A percentile compares a stretch with the other conserved stretches of the same genome.
Conservation (phyloP, 2,113 vertebrate genomes). For the Sinocyclocheilus rhinocerous region DNA sequence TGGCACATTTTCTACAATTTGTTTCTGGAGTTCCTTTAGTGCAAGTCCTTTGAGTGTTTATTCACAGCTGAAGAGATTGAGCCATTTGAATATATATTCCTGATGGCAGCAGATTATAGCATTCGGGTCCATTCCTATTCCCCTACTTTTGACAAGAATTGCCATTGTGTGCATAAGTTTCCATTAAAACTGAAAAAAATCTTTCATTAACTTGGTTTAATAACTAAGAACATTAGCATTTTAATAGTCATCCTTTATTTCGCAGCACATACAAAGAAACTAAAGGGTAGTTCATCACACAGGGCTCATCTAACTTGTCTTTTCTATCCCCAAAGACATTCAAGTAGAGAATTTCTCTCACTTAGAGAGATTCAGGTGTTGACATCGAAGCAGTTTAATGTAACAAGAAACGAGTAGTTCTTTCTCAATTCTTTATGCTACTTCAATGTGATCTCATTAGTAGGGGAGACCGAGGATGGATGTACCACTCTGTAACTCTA, state of each 20-base stretch:
- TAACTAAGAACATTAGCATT: constrained; percentile 57
- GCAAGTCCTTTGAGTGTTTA: background rate
- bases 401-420: background rate
- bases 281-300: background rate
- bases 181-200: constrained; percentile 41
- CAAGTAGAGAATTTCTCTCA: background rate
- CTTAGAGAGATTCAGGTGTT: background rate
- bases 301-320: constrained; percentile 6
- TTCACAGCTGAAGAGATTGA: background rate
- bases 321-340: constrained; percentile 13
- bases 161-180: constrained; percentile 25
- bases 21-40: background rate
- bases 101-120: background rate
- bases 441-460: background rate
- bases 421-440: background rate
- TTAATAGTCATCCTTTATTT: constrained; percentile 53
- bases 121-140: background rate
- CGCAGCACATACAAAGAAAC: constrained; percentile 50
- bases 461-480: background rate
- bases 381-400: background rate
- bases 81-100: background rate
- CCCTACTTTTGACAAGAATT: constrained; percentile 17
- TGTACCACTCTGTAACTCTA: background rate
- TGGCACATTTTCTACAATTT: background rate
- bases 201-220: constrained; percentile 55